Conservation (phyloP, 2,113 vertebrate species). For the Diphyllodes magnificus region DNA sequence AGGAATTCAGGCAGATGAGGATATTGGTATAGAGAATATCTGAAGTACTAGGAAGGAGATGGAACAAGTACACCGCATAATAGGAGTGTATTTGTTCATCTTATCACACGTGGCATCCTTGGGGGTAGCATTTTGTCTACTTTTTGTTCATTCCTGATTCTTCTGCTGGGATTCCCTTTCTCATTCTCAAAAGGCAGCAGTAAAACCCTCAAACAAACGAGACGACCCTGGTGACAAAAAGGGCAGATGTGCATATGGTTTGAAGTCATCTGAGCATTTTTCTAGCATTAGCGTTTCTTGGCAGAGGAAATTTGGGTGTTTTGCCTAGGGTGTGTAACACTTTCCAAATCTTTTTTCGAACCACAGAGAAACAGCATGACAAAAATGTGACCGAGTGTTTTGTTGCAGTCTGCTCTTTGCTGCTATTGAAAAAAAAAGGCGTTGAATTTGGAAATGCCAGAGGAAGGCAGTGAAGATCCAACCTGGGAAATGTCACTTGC, state of each 20-base stretch:
- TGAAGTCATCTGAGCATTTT: slow-evolving; percentile 53
- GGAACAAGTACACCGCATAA: background rate
- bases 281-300: slow-evolving; percentile 48
- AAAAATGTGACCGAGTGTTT: slow-evolving; percentile 24
- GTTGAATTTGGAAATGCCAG: background rate
- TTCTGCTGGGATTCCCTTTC: background rate
- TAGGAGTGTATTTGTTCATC: background rate
- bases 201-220: background rate
- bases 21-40: background rate
- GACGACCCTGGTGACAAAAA: background rate
- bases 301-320: slow-evolving; percentile 25
- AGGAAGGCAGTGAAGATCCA: background rate
- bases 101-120: background rate
- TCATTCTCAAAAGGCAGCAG: background rate
- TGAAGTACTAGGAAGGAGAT: background rate
- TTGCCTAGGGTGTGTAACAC: slow-evolving; percentile 41
- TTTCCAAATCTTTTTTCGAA: slow-evolving; percentile 35
- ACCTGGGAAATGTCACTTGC: background rate
- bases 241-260: background rate
- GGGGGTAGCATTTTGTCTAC: background rate
- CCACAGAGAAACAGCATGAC: background rate
- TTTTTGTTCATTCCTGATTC: background rate
- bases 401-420: background rate
- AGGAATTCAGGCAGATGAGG: background rate
- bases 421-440: background rate